Evolutionary conservation across 2,888 invertebrate species (phyloP).

Genomic region (Diarsia brunnea): DNA sequence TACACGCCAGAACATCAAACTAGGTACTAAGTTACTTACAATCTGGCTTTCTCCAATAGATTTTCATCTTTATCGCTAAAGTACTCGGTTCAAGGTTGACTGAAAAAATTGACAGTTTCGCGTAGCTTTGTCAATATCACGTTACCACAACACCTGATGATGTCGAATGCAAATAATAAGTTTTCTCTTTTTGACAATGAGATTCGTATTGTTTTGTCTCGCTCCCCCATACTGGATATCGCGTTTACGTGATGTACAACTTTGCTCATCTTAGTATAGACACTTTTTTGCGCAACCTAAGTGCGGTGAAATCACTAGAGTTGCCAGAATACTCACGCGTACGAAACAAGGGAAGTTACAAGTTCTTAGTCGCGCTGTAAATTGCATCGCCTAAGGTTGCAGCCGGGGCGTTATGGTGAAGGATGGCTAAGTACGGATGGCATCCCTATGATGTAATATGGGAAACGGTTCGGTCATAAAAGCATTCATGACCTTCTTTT

Average conservation of each 20-base stretch:
- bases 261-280: neutral
- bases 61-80: neutral
- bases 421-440: constrained; percentile 5
- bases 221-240: neutral
- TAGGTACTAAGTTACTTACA: too few relatives aligned
- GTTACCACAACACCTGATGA: neutral
- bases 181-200: neutral
- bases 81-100: neutral
- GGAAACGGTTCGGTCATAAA: constrained; percentile 9
- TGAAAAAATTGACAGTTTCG: neutral
- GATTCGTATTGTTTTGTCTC: neutral
- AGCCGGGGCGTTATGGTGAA: neutral
- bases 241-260: neutral
- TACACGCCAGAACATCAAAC: too few relatives aligned
- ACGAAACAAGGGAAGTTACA: neutral
- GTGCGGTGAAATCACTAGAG: neutral
- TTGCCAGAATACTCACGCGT: too few relatives aligned
- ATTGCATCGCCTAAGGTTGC: neutral
- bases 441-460: constrained; percentile 31
- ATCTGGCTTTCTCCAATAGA: neutral
- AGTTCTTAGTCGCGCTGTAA: neutral
- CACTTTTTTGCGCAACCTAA: neutral
- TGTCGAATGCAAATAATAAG: neutral
- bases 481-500: neutral
- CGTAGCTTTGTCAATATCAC: neutral